phyloP scores from a whole-genome alignment of 2,888 invertebrate species.

The Acleris emargana region DNA sequence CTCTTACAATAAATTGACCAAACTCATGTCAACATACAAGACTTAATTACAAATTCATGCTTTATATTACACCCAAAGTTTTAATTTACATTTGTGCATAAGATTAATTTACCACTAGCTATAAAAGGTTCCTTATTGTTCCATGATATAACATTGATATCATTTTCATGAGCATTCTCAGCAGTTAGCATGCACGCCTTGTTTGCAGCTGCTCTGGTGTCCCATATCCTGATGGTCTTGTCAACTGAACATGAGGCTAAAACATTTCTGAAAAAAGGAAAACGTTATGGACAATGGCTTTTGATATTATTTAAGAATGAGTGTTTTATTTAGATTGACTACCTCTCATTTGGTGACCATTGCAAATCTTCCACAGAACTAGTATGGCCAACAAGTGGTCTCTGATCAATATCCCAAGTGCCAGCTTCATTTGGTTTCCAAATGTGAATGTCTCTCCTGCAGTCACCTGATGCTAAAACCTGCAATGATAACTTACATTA shows the following conservation, averaged over 20 bases:
- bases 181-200: conserved; percentile 96
- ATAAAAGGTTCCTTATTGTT: conserved; percentile 95
- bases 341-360: conserved; percentile 98
- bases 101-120: conserved; percentile 85
- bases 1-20: no score
- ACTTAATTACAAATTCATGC: no score
- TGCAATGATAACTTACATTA: conserved; percentile 53
- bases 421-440: conserved; percentile 93
- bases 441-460: conserved; percentile 95
- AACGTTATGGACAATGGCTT: no score
- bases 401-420: conserved; percentile 95
- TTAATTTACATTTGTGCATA: not conserved
- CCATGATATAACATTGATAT: conserved; percentile 99
- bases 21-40: no score
- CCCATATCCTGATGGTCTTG: conserved; percentile 97
- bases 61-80: no score
- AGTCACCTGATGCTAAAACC: conserved; percentile 97
- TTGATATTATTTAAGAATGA: no score
- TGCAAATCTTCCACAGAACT: conserved; percentile 98
- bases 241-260: conserved; percentile 95
- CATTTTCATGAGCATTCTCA: conserved; percentile 93
- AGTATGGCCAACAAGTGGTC: conserved; percentile 93
- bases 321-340: not conserved
- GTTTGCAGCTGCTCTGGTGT: conserved; percentile 92
- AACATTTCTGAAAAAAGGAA: conserved; percentile 84